phyloP scores from a whole-genome alignment of 2,113 vertebrate genomes.

The Xenus cinereus region DNA sequence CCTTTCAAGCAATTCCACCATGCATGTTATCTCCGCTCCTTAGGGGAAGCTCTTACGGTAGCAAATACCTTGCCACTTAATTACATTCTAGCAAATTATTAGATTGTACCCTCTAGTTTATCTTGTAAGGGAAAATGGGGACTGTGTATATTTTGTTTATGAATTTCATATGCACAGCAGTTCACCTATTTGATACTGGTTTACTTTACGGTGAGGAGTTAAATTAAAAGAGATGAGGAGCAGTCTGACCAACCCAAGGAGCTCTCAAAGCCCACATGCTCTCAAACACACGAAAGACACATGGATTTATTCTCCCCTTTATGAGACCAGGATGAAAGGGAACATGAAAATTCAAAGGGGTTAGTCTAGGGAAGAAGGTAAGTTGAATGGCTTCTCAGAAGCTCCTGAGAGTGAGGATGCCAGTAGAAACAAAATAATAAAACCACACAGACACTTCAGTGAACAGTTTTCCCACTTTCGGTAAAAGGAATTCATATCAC shows the following conservation, averaged over 20 bases:
- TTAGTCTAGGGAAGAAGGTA: background rate
- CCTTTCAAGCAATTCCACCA: background rate
- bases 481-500: background rate
- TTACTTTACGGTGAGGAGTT: background rate
- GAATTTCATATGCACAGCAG: background rate
- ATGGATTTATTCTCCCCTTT: background rate
- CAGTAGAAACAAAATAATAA: background rate
- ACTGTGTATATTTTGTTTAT: background rate
- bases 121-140: background rate
- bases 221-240: background rate
- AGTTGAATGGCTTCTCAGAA: background rate
- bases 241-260: background rate
- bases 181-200: background rate
- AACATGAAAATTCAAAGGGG: background rate
- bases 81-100: conserved; percentile 20
- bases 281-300: background rate
- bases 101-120: background rate
- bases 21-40: background rate
- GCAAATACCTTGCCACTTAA: conserved; percentile 27
- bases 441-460: background rate
- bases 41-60: background rate
- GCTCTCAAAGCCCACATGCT: background rate
- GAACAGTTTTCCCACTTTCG: background rate
- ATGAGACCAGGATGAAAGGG: background rate
- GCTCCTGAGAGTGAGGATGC: background rate